Evolutionary conservation across 2,113 vertebrate genomes (phyloP), one percentile per base, ranked within the genome.

Genomic region (Melozone crissalis): DNA sequence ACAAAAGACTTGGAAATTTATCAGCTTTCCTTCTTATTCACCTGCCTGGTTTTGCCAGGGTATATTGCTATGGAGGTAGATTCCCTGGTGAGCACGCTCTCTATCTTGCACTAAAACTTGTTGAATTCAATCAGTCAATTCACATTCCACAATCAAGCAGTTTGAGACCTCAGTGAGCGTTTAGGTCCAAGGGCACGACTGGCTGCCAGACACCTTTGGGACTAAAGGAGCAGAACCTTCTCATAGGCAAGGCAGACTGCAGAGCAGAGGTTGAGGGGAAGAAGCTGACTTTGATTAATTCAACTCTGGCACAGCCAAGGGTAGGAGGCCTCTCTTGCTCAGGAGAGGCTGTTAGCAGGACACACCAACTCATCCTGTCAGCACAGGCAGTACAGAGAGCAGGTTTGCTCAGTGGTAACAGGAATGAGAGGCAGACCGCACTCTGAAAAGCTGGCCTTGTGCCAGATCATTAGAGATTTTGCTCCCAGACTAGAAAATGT

Each of bases 341-440:
- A 28, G 52, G 28, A 55, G 51, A 35, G 59, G 61, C 28, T 55
- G 39, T 82, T n/a, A 83, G 82, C 49, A 83, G 55, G 63, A 77
- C 51, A 43, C 35, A 27, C 19, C 26, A 73, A 52, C 59, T 13
- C 66, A 37, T 15, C 61, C 16, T 11, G 85, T 35, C 59, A 74
- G 84, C 0, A 0, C 27, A 55, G 68, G 12, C 33, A 30, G 41
- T 0, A 10, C 14, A 86, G 49, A 59, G 75, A 94, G 59, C 2
- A 28, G 26, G n/a, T 51, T 49, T 73, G 75, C 49, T 33, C 37
- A 67, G 54, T 0, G 2, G 0, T 6, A 62, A 44, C 46, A 46
- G 22, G 13, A 58, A 9, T 3, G 15, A 83, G 57, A 69, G 7
- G 18, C 0, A 1, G 78, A 46, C 66, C 94, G 66, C 47, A 22